Conservation (phyloP, 2,113 vertebrate genomes). For the zebrafish (Danio rerio) region GRCz12tu NC_133180.1:4416001-4416500, state of each 20-base stretch:
- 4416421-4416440: no score
- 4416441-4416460: no score
- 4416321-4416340: no score
- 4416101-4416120: slow-evolving; percentile 68
- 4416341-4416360: no score
- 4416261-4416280: neutral
- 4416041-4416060: slow-evolving; percentile 55
- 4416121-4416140: slow-evolving; percentile 71
- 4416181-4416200: slow-evolving; percentile 82
- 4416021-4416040: slow-evolving; percentile 21
- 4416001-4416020: slow-evolving; percentile 52
- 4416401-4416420: no score
- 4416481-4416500: no score
- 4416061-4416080: slow-evolving; percentile 66
- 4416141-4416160: slow-evolving; percentile 67
- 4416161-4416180: slow-evolving; percentile 65
- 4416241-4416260: slow-evolving; percentile 14
- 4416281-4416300: neutral
- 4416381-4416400: no score
- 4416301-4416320: no score
- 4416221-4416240: neutral
- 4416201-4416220: slow-evolving; percentile 69
- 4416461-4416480: no score
- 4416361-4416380: no score
- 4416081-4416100: slow-evolving; percentile 69